phyloP scores from a whole-genome alignment of 2,888 invertebrate species.

The Sturmia bella region DNA sequence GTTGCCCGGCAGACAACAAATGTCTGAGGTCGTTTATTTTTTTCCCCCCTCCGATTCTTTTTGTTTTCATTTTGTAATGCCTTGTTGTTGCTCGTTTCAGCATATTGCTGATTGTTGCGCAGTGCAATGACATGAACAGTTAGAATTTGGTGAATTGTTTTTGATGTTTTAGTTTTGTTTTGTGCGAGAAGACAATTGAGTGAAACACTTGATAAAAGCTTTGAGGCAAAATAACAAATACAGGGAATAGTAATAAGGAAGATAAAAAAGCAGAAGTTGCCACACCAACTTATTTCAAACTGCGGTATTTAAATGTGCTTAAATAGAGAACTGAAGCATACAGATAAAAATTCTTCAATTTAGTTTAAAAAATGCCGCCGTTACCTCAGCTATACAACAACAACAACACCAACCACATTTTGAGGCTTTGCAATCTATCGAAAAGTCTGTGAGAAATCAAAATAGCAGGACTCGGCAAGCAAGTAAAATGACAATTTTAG shows the following conservation, averaged over 20 bases:
- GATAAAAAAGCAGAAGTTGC: too few species aligned
- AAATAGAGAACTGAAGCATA: background rate
- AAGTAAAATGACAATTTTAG: too few species aligned
- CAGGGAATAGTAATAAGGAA: background rate
- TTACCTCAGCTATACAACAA: too few species aligned
- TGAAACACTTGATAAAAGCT: conserved; percentile 15
- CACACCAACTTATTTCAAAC: too few species aligned
- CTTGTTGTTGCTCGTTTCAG: conserved; percentile 55
- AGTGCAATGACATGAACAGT: conserved; percentile 63
- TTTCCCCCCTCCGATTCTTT: conserved; percentile 6
- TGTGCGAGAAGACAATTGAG: conserved; percentile 39
- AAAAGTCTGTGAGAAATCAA: too few species aligned
- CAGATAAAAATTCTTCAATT: background rate
- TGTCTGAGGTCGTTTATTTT: conserved; percentile 65
- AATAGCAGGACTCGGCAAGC: too few species aligned
- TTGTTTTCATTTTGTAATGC: conserved; percentile 43
- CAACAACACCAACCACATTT: too few species aligned
- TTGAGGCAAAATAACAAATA: background rate
- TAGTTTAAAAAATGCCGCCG: too few species aligned
- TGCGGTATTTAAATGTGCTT: background rate
- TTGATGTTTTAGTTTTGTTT: conserved; percentile 48
- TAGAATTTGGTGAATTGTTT: conserved; percentile 61
- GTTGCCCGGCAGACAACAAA: conserved; percentile 68
- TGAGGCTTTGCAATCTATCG: too few species aligned
- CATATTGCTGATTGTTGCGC: conserved; percentile 42